Base-by-base conservation (phyloP, 2,888 invertebrate genomes). In the Agonopterix alstromeriana region DNA sequence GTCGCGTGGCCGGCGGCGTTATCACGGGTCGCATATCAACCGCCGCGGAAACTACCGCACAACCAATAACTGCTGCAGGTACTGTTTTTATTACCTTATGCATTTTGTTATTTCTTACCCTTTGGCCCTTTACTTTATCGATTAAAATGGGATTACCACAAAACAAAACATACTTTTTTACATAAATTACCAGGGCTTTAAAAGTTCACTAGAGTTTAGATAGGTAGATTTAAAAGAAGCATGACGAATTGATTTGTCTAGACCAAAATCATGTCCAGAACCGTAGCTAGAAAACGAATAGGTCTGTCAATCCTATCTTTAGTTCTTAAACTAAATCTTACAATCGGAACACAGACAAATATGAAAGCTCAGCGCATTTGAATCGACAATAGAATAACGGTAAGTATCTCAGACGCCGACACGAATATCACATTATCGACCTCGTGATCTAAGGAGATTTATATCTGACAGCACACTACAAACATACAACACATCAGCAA, bases 351-450 rank as follows among this genome's bases (percentile, higher is more conserved):
- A 14, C 47, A 45, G 73, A 80, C 82, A 82, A 85, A 85, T 85
- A 82, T 83, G 80, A 83, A 80, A 82, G 82, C 75, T 66, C 65
- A 53, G 69, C 67, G 68, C 72, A 76, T 78, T 83, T 74, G 77
- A 82, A 82, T 81, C 79, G 77, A 85, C 87, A 86, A 87, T 84
- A 71, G 82, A 63, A 66, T 87, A 88, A 84, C 87, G 82, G 87
- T 80, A 73, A 67, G 58, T 57, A 73, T 73, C 72, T 70, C 65
- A 75, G 77, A 67, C 76, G 81, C 74, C 81, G 84, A 85, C 86
- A 85, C 84, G 83, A 86, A 83, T 84, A 82, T 82, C 78, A 82
- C 85, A 85, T 84, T 86, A 86, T 82, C 82, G 73, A 80, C 80
- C 82, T 84, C 85, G 83, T 84, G 83, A 85, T 84, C 83, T 77